A percentile compares a stretch with the other conserved stretches of the same genome.
Evolutionary conservation across 2,113 vertebrate species (phyloP).

Genomic region (Macroglossus sobrinus): DNA sequence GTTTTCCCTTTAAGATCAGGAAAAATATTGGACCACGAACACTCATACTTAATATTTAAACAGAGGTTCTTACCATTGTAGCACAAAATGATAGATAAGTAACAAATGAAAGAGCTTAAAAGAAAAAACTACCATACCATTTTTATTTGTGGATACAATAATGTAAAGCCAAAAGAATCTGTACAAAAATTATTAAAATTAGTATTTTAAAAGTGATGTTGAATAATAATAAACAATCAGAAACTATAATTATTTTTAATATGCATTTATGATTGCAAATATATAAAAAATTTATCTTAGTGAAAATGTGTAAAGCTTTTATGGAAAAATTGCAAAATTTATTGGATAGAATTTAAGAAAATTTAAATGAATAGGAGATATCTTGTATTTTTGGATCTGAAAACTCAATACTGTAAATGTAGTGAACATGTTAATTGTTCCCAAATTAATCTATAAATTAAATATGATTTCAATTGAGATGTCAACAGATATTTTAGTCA

Average conservation of each 20-base stretch:
- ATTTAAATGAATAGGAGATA: background rate
- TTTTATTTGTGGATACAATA: background rate
- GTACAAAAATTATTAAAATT: background rate
- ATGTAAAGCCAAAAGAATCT: background rate
- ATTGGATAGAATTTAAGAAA: background rate
- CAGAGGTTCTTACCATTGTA: background rate
- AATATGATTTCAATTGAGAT: background rate
- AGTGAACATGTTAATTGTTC: background rate
- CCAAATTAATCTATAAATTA: background rate
- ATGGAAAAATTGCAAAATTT: background rate
- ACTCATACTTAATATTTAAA: background rate
- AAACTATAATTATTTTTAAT: background rate
- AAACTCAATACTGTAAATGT: background rate
- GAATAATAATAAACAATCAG: background rate
- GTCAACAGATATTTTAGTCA: background rate
- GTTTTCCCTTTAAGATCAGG: background rate
- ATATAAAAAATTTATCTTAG: background rate
- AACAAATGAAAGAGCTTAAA: background rate
- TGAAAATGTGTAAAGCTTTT: background rate
- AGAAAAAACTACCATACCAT: background rate
- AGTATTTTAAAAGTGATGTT: background rate
- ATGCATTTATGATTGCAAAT: background rate
- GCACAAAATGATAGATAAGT: background rate
- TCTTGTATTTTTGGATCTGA: background rate
- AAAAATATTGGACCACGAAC: background rate